These are phyloP conservation scores for Rhincodon typus DNA, from an alignment of 2,797 vertebrate genomes.

Conservation along the genomic window DNA sequence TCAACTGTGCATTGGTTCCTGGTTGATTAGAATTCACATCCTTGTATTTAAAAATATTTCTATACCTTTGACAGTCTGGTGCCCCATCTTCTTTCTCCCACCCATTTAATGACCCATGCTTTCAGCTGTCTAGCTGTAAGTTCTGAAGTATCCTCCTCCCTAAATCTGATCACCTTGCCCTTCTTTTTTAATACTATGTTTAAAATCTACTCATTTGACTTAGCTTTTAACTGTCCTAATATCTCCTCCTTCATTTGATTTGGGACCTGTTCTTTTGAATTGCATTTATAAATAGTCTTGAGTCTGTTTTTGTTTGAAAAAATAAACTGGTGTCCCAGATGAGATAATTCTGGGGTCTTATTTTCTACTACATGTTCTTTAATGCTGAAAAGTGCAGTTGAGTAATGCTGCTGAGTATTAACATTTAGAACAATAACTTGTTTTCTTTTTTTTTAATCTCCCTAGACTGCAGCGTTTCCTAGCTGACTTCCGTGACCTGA, in stretches of 20 bases:
- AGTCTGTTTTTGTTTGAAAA: neutral
- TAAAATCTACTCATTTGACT: neutral
- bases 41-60: too few species aligned
- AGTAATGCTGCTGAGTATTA: neutral
- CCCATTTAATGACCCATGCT: neutral
- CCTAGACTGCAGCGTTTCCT: slow-evolving; percentile 89
- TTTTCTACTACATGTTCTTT: neutral
- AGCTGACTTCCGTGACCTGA: slow-evolving; percentile 93
- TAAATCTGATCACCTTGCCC: neutral
- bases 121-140: neutral
- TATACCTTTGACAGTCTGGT: neutral
- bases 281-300: too few species aligned
- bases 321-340: neutral
- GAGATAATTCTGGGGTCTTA: neutral
- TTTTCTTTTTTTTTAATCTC: neutral
- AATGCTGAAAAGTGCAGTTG: neutral
- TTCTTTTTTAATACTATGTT: neutral
- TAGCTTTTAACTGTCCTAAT: neutral
- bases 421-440: neutral
- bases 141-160: neutral
- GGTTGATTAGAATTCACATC: neutral
- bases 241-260: neutral
- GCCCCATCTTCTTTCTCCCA: neutral
- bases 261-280: neutral
- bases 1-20: neutral